Evolutionary conservation across 2,888 invertebrate genomes (phyloP).

Genomic region (Agrenia bidenticulata): DNA sequence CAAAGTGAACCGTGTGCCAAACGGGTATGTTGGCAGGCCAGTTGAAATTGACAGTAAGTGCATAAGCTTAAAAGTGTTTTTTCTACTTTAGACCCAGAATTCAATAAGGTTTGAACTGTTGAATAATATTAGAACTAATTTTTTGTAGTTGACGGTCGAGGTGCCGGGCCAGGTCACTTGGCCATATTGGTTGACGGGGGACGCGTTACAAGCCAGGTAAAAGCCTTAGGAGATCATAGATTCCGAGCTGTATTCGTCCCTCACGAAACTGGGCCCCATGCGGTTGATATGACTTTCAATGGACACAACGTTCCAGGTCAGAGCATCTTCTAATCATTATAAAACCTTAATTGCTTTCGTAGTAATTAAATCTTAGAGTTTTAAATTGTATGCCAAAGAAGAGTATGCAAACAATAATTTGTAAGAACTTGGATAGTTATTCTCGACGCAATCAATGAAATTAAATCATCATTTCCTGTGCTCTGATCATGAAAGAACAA

Average conservation of each 20-base stretch:
- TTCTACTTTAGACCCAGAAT: not conserved
- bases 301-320: slow-evolving; percentile 82
- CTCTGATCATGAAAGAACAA: too few species aligned
- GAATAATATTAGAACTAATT: too few species aligned
- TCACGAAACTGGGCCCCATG: slow-evolving; percentile 78
- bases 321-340: too few species aligned
- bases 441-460: too few species aligned
- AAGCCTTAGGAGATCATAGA: slow-evolving; percentile 79
- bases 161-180: slow-evolving; percentile 93
- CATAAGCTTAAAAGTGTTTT: not conserved
- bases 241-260: slow-evolving; percentile 93
- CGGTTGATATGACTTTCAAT: slow-evolving; percentile 92
- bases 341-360: too few species aligned
- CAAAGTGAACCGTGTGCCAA: slow-evolving; percentile 76
- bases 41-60: slow-evolving; percentile 94
- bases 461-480: too few species aligned
- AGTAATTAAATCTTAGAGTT: too few species aligned
- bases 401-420: too few species aligned
- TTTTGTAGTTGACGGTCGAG: slow-evolving; percentile 82
- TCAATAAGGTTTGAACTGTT: not conserved
- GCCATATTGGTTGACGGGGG: slow-evolving; percentile 95
- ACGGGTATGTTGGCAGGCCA: slow-evolving; percentile 84
- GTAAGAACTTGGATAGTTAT: too few species aligned
- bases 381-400: too few species aligned
- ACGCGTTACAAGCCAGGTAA: slow-evolving; percentile 89